phyloP scores from a whole-genome alignment of 2,113 vertebrate species.

The Nycticebus coucang region DNA sequence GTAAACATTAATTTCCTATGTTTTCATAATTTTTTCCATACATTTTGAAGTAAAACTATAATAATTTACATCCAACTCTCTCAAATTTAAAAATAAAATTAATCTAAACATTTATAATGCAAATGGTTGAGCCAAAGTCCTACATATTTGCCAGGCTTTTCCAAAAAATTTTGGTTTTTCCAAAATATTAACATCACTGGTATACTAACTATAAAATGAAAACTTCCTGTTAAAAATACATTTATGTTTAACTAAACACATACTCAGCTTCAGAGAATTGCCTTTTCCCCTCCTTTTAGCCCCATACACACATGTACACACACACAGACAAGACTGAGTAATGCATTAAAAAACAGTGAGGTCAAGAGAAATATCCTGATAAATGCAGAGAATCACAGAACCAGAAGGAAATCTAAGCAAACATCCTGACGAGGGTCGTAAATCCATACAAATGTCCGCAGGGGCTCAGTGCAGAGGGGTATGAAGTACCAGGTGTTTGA shows the following conservation, averaged over 20 bases:
- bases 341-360: background rate
- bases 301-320: background rate
- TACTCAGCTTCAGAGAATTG: background rate
- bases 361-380: background rate
- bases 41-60: background rate
- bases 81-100: conserved; percentile 14
- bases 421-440: background rate
- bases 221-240: background rate
- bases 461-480: background rate
- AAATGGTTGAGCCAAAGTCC: background rate
- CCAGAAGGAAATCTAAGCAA: background rate
- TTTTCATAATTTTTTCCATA: background rate
- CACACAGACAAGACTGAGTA: background rate
- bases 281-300: background rate
- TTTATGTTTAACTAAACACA: background rate
- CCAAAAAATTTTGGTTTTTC: background rate
- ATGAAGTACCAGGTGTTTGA: background rate
- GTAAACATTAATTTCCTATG: background rate
- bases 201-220: background rate
- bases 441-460: background rate
- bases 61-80: background rate
- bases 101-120: background rate
- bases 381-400: background rate
- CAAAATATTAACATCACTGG: no score
- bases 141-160: background rate